phyloP scores from a whole-genome alignment of 2,113 vertebrate genomes.

The Cacatua alba region DNA sequence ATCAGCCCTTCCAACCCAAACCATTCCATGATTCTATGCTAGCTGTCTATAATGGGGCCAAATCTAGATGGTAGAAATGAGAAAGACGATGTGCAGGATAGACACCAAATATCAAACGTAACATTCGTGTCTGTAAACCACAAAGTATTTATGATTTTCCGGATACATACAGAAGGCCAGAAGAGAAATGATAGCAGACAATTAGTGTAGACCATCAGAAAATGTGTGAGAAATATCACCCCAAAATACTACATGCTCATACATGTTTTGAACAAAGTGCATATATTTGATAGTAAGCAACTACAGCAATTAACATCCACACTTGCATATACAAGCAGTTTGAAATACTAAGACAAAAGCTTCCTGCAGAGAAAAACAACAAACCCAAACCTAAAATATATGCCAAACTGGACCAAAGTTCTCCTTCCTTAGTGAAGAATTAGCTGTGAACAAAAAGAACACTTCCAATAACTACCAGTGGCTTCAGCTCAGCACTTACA shows the following conservation, averaged over 20 bases:
- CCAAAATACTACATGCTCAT: neutral
- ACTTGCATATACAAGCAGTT: accelerated
- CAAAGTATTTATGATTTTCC: neutral
- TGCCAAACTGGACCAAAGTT: neutral
- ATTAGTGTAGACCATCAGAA: neutral
- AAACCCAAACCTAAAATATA: neutral
- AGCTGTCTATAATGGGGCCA: neutral
- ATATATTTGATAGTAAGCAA: neutral
- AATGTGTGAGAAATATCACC: neutral
- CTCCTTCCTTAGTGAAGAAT: neutral
- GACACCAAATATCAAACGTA: neutral
- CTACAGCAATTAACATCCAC: neutral
- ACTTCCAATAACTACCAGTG: neutral
- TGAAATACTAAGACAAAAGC: neutral
- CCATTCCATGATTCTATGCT: neutral
- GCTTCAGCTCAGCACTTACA: neutral
- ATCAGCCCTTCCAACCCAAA: neutral
- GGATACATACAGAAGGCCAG: neutral
- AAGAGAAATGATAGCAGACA: neutral
- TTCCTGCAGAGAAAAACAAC: neutral
- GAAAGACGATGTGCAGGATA: neutral
- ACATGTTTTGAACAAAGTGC: neutral
- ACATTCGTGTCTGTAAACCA: neutral
- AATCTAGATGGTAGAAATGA: neutral
- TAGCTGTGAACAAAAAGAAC: neutral